phyloP scores from a whole-genome alignment of 2,113 vertebrate species.

The Shinisaurus crocodilurus region DNA sequence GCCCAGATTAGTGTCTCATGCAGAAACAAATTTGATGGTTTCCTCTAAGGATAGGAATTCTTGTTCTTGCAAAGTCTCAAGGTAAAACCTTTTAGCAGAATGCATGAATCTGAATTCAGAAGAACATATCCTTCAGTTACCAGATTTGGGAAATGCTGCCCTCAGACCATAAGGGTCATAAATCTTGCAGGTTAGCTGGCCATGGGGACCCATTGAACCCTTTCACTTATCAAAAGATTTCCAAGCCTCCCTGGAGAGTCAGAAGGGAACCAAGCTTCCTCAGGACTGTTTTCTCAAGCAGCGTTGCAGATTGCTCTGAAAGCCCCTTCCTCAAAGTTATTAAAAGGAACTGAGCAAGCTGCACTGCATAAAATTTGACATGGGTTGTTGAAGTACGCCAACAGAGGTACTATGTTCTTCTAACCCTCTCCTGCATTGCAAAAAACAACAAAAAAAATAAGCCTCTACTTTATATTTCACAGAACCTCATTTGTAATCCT shows the following conservation, averaged over 20 bases:
- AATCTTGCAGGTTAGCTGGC: not conserved
- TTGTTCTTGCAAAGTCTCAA: not conserved
- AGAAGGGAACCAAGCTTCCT: not conserved
- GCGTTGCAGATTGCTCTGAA: not conserved
- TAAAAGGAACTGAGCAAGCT: slow-evolving; percentile 5
- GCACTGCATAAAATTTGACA: not conserved
- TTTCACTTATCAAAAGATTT: not conserved
- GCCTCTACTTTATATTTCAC: not conserved
- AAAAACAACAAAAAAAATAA: not conserved
- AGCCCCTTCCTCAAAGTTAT: no score
- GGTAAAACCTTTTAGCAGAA: no score
- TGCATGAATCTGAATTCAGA: not conserved
- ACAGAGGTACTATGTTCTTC: not conserved
- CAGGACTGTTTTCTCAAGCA: not conserved
- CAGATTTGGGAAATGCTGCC: not conserved
- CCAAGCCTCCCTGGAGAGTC: not conserved
- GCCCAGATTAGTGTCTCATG: not conserved
- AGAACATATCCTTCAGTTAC: not conserved
- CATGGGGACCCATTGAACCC: not conserved
- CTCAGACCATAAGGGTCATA: not conserved
- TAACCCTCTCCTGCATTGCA: not conserved
- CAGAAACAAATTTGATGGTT: not conserved
- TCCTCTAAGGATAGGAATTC: not conserved
- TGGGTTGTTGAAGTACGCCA: not conserved
- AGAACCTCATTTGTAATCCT: slow-evolving; percentile 3